A percentile compares a stretch with the other conserved stretches of the same genome.
These are phyloP conservation scores for Bolborhynchus lineola DNA, from an alignment of 2,113 vertebrate genomes.

Conservation along the genomic window DNA sequence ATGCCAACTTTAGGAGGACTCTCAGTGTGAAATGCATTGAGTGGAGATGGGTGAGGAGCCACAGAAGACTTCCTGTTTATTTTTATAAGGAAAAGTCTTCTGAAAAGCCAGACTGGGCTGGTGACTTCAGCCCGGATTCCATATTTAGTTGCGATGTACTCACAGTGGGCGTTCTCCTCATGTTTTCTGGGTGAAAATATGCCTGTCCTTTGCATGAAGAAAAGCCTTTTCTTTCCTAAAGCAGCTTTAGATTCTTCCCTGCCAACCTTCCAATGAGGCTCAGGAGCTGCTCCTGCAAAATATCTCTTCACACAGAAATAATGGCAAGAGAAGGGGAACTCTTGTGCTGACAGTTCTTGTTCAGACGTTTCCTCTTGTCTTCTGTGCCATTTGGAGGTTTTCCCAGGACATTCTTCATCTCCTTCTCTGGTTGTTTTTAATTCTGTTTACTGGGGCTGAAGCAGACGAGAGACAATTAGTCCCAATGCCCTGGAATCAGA, in stretches of 20 bases:
- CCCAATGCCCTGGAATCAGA: constrained; percentile 44
- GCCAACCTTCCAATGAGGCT: background rate
- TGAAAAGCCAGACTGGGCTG: background rate
- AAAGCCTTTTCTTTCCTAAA: background rate
- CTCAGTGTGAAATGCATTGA: background rate
- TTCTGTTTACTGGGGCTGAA: constrained; percentile 61
- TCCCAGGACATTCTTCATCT: constrained; percentile 64
- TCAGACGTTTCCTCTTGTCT: constrained; percentile 35
- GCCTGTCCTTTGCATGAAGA: background rate
- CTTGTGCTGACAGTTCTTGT: constrained; percentile 31
- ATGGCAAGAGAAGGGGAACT: constrained; percentile 3
- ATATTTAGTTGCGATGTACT: background rate
- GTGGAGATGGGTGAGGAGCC: background rate
- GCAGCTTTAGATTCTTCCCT: background rate
- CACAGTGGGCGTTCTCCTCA: background rate
- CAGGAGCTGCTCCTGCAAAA: constrained; percentile 6
- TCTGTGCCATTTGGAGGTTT: constrained; percentile 55
- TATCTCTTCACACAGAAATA: background rate
- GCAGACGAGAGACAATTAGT: constrained; percentile 49
- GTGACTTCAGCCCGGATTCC: background rate
- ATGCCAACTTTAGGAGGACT: background rate
- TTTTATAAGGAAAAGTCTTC: background rate
- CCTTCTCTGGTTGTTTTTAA: constrained; percentile 55
- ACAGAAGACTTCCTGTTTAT: background rate
- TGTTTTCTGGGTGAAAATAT: background rate